Evolutionary conservation across 2,113 vertebrate species (phyloP), one percentile per base, ranked within the genome.

Genomic region (Tenrec ecaudatus): DNA sequence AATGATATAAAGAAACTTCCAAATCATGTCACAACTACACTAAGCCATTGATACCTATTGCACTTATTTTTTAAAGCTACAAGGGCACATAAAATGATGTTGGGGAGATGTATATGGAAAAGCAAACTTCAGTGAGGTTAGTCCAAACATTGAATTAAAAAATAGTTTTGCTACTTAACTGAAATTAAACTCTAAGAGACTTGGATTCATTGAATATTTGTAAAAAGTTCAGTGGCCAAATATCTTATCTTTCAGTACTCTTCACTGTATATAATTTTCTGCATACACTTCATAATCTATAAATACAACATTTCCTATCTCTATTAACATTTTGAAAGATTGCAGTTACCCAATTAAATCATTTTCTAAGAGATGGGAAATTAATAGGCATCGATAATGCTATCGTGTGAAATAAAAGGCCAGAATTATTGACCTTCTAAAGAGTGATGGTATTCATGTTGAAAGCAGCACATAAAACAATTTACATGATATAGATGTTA

Each of bases 131-230:
- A 85, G 76, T 68, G 64, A 71, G n/a, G 31, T 92, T 62, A 91
- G 31, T 87, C 58, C 91, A 25, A 75, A 33, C 4, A 71, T 2
- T 85, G 33, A 89, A 68, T 82, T 90, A 93, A 60, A 94, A 81
- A 80, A 2, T n/a, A 88, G 20, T 60, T n/a, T 33, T 92, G 53
- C 83, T 76, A 47, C 58, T 82, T 93, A 92, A 43, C 31, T 92
- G n/a, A 92, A 88, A 90, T 90, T 82, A 73, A 77, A 90, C 88
- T 91, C 11, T n/a, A 93, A 95, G 81, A 90, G 33, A 73, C n/a
- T 82, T 66, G 22, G 4, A 82, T 78, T 89, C 31, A 94, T 38
- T 92, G 62, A 29, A 85, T 79, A 38, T 17, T 92, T 91, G 53
- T 27, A 91, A 85, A 90, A 9, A 71, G 64, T 92, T 29, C 58